Evolutionary conservation across 1,140 invertebrate genomes (phyloP).

Genomic region (Cotesia vestalis): DNA sequence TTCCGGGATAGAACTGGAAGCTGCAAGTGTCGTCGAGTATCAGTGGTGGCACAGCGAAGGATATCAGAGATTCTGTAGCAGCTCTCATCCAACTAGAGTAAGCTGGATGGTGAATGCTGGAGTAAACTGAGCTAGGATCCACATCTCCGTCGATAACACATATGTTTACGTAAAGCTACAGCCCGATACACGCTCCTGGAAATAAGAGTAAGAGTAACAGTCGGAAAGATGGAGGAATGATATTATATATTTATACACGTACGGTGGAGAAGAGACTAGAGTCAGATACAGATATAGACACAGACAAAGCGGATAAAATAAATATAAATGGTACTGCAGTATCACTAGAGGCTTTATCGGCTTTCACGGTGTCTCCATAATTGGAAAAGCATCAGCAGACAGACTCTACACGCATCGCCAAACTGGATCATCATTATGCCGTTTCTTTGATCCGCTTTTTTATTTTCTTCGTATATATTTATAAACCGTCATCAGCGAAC

Average conservation of each 20-base stretch:
- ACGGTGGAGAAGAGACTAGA: too few species aligned
- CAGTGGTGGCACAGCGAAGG: not conserved
- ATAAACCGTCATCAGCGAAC: not conserved
- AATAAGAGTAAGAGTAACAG: not conserved
- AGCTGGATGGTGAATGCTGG: not conserved
- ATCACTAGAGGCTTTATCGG: conserved; percentile 2
- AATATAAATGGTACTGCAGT: too few species aligned
- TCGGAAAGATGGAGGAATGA: not conserved
- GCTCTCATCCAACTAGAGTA: not conserved
- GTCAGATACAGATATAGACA: too few species aligned
- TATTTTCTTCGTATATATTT: not conserved
- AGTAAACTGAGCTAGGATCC: not conserved
- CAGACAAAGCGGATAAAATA: too few species aligned
- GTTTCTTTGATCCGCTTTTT: conserved; percentile 32
- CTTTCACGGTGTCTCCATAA: conserved; percentile 7
- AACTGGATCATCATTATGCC: conserved; percentile 31
- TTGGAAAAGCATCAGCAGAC: conserved; percentile 19
- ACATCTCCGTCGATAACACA: not conserved
- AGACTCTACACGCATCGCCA: conserved; percentile 24
- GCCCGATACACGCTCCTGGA: not conserved
- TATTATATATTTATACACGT: not conserved
- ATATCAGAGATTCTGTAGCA: conserved; percentile 3
- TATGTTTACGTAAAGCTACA: not conserved
- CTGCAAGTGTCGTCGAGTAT: conserved; percentile 12
- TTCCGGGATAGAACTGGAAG: not conserved